phyloP scores from a whole-genome alignment of 2,888 invertebrate genomes.

The Hypena proboscidalis region DNA sequence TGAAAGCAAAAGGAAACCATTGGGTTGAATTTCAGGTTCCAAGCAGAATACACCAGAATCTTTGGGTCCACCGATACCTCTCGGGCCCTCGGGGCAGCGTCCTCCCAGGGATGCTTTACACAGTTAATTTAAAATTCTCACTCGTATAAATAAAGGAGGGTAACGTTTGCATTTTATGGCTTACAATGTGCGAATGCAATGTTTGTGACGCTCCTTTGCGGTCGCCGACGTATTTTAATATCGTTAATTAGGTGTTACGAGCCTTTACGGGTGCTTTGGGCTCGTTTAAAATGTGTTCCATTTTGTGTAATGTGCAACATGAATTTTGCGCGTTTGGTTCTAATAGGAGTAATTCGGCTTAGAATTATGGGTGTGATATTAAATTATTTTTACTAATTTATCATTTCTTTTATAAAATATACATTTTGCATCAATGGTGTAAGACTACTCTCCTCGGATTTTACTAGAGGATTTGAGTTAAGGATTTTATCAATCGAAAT shows the following conservation, averaged over 20 bases:
- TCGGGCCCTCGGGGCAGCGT: constrained; percentile 49
- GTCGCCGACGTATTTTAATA: constrained; percentile 81
- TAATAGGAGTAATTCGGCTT: constrained; percentile 43
- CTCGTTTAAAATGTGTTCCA: constrained; percentile 52
- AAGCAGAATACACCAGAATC: constrained; percentile 54
- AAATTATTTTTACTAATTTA: too few relatives aligned
- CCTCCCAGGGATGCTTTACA: constrained; percentile 75
- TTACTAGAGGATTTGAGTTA: too few relatives aligned
- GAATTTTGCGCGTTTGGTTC: constrained; percentile 37
- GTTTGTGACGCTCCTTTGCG: constrained; percentile 77
- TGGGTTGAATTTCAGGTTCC: constrained; percentile 13
- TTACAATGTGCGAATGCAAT: constrained; percentile 80
- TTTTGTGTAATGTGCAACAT: constrained; percentile 52
- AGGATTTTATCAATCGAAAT: too few relatives aligned
- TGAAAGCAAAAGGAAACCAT: background rate
- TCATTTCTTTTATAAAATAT: too few relatives aligned
- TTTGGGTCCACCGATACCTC: constrained; percentile 46
- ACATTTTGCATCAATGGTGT: too few relatives aligned
- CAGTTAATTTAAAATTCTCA: constrained; percentile 85
- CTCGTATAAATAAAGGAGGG: constrained; percentile 84
- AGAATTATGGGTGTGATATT: constrained; percentile 34
- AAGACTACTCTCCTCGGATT: too few relatives aligned
- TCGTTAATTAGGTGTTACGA: constrained; percentile 83
- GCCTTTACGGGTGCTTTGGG: constrained; percentile 58
- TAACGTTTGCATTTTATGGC: constrained; percentile 84